phyloP scores from a whole-genome alignment of 2,113 vertebrate species.

The Spilogale gracilis region DNA sequence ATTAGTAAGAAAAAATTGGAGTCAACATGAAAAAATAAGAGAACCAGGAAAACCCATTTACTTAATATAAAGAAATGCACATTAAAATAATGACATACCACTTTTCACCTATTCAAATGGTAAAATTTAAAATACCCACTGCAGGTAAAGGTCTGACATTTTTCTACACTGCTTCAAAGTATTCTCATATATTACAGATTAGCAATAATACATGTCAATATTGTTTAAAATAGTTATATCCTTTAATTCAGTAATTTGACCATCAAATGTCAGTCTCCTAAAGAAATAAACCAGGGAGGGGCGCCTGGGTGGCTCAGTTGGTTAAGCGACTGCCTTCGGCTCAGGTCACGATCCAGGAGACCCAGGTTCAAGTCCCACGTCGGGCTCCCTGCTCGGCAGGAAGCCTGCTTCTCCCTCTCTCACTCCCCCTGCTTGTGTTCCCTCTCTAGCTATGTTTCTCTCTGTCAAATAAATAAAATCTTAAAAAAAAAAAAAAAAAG shows the following conservation, averaged over 20 bases:
- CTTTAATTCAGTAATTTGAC: conserved; percentile 8
- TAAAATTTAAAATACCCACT: neutral
- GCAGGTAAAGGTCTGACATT: neutral
- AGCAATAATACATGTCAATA: neutral
- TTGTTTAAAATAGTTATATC: neutral
- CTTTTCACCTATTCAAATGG: conserved; percentile 49
- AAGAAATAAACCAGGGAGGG: neutral
- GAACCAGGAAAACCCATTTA: conserved; percentile 17
- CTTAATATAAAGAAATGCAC: neutral
- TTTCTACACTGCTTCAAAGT: neutral
- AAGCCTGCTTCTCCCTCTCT: no score
- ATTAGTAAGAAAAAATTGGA: conserved; percentile 1
- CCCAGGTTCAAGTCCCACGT: no score
- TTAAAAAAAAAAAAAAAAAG: no score
- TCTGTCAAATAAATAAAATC: no score
- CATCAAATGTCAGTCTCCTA: neutral
- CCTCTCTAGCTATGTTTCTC: no score
- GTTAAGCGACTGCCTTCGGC: no score
- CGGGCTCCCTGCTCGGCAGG: no score
- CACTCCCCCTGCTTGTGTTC: no score
- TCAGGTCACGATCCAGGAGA: no score
- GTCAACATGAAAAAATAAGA: neutral
- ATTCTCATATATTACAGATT: neutral
- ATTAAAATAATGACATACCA: neutral
- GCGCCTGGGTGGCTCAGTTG: no score